Conservation (phyloP, 2,113 vertebrate genomes). For the Podocnemis expansa region DNA sequence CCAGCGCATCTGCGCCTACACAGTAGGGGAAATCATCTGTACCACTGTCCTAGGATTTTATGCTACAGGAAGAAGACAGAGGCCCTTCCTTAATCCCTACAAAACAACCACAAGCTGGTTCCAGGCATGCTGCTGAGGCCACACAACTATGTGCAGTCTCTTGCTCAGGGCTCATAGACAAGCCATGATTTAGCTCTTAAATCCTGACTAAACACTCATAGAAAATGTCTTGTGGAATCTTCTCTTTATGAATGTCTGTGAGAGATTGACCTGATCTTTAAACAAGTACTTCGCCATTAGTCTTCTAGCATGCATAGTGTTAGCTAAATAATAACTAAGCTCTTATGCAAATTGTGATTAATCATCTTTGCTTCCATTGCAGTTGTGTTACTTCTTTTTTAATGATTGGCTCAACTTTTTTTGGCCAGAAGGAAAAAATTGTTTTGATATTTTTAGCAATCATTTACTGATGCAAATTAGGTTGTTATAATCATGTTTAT, state of each 20-base stretch:
- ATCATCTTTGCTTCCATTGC: background rate
- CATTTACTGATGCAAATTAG: conserved; percentile 50
- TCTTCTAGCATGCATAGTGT: background rate
- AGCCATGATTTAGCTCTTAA: background rate
- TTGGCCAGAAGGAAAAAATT: conserved; percentile 2
- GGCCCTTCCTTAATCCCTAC: background rate
- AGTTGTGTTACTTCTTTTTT: conserved; percentile 11
- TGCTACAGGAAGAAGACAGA: background rate
- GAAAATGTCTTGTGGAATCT: background rate
- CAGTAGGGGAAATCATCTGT: background rate
- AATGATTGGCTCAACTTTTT: conserved; percentile 21
- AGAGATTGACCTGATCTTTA: background rate
- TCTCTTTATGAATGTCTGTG: background rate
- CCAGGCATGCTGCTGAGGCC: background rate
- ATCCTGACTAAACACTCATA: background rate
- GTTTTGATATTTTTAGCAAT: conserved; percentile 44
- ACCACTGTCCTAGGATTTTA: background rate
- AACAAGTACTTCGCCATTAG: background rate
- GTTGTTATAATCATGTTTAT: conserved; percentile 38
- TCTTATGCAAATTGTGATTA: background rate
- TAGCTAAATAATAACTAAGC: background rate
- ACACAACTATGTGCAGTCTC: background rate
- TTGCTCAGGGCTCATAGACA: background rate
- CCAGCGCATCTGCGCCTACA: background rate
- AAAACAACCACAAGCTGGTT: background rate